These are phyloP conservation scores for Saturnia japonica DNA, from an alignment of 2,888 invertebrate genomes.

Conservation along the genomic window DNA sequence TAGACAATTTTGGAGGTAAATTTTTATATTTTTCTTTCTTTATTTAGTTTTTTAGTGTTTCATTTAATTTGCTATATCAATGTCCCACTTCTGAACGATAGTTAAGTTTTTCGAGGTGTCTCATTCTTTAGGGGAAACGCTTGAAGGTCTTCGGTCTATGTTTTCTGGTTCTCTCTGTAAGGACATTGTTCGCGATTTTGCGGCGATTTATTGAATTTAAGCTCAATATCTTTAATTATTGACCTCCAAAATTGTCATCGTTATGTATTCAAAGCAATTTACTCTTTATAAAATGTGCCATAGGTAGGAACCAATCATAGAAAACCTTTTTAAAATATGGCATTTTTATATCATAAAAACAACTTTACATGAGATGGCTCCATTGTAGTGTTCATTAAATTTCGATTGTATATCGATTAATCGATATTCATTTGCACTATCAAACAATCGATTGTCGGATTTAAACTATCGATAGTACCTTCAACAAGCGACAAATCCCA, in stretches of 20 bases:
- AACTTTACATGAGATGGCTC: neutral
- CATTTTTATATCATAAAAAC: neutral
- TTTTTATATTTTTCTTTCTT: neutral
- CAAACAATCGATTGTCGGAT: too few relatives aligned
- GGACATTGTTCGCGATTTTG: neutral
- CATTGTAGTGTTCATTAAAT: too few relatives aligned
- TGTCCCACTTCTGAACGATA: too few relatives aligned
- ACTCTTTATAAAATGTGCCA: constrained; percentile 1
- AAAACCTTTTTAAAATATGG: neutral
- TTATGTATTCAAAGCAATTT: neutral
- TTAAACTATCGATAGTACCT: too few relatives aligned
- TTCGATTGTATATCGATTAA: too few relatives aligned
- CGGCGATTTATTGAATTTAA: neutral
- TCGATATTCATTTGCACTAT: too few relatives aligned
- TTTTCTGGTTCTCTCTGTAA: neutral
- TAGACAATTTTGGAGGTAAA: neutral
- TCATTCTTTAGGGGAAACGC: too few relatives aligned
- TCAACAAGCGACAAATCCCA: too few relatives aligned
- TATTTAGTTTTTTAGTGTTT: neutral
- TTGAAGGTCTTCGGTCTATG: too few relatives aligned
- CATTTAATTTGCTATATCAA: too few relatives aligned
- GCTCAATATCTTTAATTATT: too few relatives aligned
- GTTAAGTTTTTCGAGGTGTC: too few relatives aligned
- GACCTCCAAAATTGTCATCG: neutral
- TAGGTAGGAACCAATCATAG: neutral